These are phyloP conservation scores for Aleadryas rufinucha DNA, from an alignment of 2,113 vertebrate genomes.

Conservation along the genomic window DNA sequence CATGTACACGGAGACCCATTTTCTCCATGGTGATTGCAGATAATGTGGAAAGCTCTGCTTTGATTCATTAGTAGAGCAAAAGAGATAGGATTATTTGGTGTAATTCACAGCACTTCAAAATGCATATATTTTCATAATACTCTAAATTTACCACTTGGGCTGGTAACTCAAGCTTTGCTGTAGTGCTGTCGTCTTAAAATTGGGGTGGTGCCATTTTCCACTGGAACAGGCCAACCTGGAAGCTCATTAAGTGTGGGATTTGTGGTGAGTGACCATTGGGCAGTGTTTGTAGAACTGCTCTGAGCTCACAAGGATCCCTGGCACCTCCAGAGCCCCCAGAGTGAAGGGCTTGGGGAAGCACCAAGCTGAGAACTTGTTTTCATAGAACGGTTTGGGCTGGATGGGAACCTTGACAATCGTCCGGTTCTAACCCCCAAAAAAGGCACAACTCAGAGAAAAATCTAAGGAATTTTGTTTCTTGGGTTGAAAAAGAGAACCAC, in stretches of 20 bases:
- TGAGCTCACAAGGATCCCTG: neutral
- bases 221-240: neutral
- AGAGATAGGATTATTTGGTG: constrained; percentile 61
- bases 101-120: constrained; percentile 70
- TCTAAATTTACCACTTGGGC: constrained; percentile 51
- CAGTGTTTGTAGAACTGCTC: neutral
- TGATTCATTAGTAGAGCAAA: constrained; percentile 67
- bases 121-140: constrained; percentile 64
- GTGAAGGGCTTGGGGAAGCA: neutral
- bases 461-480: neutral
- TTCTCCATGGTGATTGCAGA: constrained; percentile 51
- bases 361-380: neutral
- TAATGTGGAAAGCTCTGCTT: constrained; percentile 35
- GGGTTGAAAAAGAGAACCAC: neutral
- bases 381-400: neutral
- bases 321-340: neutral
- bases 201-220: neutral
- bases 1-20: constrained; percentile 16
- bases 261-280: neutral
- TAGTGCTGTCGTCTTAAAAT: constrained; percentile 9
- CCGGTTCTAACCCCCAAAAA: neutral
- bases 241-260: neutral
- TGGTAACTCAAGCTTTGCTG: constrained; percentile 38
- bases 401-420: neutral
- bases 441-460: neutral